phyloP scores from a whole-genome alignment of 2,888 invertebrate genomes.

The Alviniconcha strummeri region DNA sequence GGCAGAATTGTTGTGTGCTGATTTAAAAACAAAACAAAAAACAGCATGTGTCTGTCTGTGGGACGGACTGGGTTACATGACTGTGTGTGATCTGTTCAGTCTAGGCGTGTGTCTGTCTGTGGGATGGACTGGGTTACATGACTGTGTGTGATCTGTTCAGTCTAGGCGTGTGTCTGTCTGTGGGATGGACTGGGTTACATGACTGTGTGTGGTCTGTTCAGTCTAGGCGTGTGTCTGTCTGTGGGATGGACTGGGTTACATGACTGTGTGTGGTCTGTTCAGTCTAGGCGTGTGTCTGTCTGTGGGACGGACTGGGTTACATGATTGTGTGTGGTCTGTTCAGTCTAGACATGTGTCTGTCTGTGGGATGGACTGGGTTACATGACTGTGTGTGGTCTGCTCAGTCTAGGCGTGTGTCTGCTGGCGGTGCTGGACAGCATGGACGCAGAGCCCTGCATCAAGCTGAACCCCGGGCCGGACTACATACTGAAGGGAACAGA shows the following conservation, averaged over 20 bases:
- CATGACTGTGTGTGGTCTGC: not conserved
- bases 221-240: constrained; percentile 84
- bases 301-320: too few relatives aligned
- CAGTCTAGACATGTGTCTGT: constrained; percentile 80
- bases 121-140: too few relatives aligned
- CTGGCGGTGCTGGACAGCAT: constrained; percentile 95
- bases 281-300: constrained; percentile 80
- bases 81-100: not conserved
- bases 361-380: too few relatives aligned
- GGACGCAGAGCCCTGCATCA: constrained; percentile 90
- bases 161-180: not conserved
- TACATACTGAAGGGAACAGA: constrained; percentile 98
- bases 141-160: not conserved
- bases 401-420: constrained; percentile 80
- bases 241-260: too few relatives aligned
- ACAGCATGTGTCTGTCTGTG: too few relatives aligned
- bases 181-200: too few relatives aligned
- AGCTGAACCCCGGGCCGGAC: constrained; percentile 94
- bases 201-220: constrained; percentile 67
- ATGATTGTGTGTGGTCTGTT: not conserved
- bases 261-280: constrained; percentile 5
- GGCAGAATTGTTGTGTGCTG: too few relatives aligned
- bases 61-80: too few relatives aligned
- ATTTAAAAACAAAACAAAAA: too few relatives aligned
- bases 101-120: too few relatives aligned